Evolutionary conservation across 2,797 vertebrate species (phyloP).

Genomic region (Dendrocincla fuliginosa): DNA sequence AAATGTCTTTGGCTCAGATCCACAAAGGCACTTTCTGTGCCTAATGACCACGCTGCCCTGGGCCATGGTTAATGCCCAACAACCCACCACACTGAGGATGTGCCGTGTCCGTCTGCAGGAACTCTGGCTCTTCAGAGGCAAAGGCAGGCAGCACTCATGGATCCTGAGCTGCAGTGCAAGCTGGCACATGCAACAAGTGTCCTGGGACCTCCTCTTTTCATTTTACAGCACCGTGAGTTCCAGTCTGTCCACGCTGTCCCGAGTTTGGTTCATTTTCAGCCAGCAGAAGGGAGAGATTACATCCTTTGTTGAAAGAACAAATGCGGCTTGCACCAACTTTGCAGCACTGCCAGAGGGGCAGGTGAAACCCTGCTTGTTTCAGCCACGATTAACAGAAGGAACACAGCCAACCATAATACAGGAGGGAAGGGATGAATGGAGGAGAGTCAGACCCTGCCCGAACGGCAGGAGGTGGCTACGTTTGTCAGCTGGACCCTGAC

Average conservation of each 20-base stretch:
- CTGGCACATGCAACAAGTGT: neutral
- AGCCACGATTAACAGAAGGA: neutral
- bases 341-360: constrained; percentile 29
- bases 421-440: neutral
- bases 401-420: neutral
- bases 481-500: neutral
- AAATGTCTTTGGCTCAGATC: constrained; percentile 22
- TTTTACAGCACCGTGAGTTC: neutral
- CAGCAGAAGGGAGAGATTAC: neutral
- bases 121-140: neutral
- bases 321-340: neutral
- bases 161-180: neutral
- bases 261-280: neutral
- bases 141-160: neutral
- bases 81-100: too few relatives aligned
- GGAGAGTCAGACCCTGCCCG: constrained; percentile 15
- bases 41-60: neutral
- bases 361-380: constrained; percentile 43
- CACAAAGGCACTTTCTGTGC: neutral
- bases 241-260: neutral
- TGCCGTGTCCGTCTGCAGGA: neutral
- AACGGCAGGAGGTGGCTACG: constrained; percentile 23
- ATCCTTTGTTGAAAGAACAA: neutral
- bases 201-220: neutral
- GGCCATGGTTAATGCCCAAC: neutral